Base-by-base conservation (phyloP, 2,113 vertebrate genomes). In the Lethenteron reissneri region DNA sequence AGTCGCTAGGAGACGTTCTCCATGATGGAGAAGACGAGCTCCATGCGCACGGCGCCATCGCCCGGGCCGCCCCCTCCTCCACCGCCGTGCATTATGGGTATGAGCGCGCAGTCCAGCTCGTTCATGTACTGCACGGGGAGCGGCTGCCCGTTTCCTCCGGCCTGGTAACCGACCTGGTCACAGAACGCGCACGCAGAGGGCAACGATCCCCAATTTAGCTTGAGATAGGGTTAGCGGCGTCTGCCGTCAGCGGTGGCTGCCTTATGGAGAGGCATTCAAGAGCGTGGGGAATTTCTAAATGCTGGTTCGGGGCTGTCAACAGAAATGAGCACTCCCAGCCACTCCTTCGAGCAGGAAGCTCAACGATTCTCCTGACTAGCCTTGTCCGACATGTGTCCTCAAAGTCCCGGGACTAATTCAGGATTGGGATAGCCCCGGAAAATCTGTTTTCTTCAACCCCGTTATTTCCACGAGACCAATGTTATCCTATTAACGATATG, bases 1-100 rank as follows among this genome's bases (percentile, higher is more conserved):
- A 6, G 41, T 41, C 41, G 41, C 79, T 85, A 97, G 71, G 87
- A 86, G 78, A 95, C 89, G 82, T 88, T 92, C 79, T 97, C 91
- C 78, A 96, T 83, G 79, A 97, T 92, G 83, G 95, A 96, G 81
- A 97, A 96, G 80, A 92, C 87, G 77, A 97, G 87, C 79, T 97
- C 92, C 84, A 96, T 88, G 76, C 88, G 85, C 14, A 89, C 77
- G 2, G 88, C 85, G 74, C 87, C 85, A 60, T 89, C 86, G 8
- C 81, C 86, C 73, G 89, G 80, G 81, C 88, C 88, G 77, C 85
- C 87, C 69, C 88, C 86, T 80, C 88, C 88, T 41, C 41, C 41
- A 68, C n/a, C 64, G 78, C 90, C 90, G 76, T 91, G 87, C 76
- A 97, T 88, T 78, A 97, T 88, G 0, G 90, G 88, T 70, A 87